A percentile compares a stretch with the other conserved stretches of the same genome.
Evolutionary conservation across 2,113 vertebrate genomes (phyloP).

Genomic region (Piprites chloris): DNA sequence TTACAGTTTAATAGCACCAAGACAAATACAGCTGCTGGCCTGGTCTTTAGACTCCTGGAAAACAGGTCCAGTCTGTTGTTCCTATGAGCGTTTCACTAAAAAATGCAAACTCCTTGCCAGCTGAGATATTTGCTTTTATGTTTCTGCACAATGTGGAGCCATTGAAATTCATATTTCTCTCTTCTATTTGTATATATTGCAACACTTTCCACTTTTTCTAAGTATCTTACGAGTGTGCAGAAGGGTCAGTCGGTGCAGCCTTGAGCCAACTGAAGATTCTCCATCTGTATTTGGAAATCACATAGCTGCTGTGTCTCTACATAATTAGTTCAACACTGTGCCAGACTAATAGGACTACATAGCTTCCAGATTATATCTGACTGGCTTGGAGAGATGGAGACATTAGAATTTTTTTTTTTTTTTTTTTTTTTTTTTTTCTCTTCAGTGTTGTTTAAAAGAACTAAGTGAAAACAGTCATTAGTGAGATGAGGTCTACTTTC

Average conservation of each 20-base stretch:
- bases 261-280: background rate
- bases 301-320: background rate
- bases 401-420: background rate
- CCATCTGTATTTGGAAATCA: background rate
- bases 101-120: slow-evolving; percentile 40
- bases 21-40: slow-evolving; percentile 6
- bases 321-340: background rate
- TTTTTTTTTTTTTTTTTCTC: background rate
- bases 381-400: background rate
- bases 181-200: background rate
- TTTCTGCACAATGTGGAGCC: background rate
- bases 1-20: slow-evolving; percentile 5
- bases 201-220: background rate
- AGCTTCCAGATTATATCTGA: slow-evolving; percentile 8
- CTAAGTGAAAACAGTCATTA: background rate
- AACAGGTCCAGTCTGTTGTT: background rate
- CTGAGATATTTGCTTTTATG: slow-evolving; percentile 17
- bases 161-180: background rate
- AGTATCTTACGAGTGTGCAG: background rate
- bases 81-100: slow-evolving; percentile 29
- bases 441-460: background rate
- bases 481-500: background rate
- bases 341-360: background rate
- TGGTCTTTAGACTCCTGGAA: background rate
- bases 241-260: background rate